phyloP scores from a whole-genome alignment of 2,888 invertebrate genomes.

The Melanotus villosus region DNA sequence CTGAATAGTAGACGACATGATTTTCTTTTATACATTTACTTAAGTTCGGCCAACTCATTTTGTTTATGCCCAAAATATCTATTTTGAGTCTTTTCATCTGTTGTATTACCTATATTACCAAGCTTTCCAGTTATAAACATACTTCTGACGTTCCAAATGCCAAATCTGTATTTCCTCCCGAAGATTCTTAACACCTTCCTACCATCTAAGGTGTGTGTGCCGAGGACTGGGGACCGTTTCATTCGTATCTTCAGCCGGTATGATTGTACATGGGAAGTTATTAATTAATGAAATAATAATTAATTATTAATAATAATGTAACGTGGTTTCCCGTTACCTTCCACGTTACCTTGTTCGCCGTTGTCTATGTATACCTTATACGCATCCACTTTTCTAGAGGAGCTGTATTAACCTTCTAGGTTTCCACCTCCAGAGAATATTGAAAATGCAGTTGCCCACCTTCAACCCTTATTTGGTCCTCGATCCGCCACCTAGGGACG shows the following conservation, averaged over 20 bases:
- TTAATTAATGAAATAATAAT: too few relatives aligned
- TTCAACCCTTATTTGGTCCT: not conserved
- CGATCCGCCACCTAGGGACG: too few relatives aligned
- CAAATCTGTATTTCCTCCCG: too few relatives aligned
- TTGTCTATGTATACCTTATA: not conserved
- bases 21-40: not conserved
- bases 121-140: not conserved
- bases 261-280: not conserved
- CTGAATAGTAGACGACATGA: not conserved
- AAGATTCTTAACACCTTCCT: not conserved
- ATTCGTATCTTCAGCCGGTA: not conserved
- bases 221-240: not conserved
- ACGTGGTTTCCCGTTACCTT: not conserved
- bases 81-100: not conserved
- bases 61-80: too few relatives aligned
- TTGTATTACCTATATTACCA: not conserved
- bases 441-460: not conserved
- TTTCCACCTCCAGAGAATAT: not conserved
- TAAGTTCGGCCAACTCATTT: not conserved
- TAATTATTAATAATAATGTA: too few relatives aligned
- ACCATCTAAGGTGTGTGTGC: too few relatives aligned
- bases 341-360: not conserved
- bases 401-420: not conserved
- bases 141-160: too few relatives aligned
- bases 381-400: not conserved